These are phyloP conservation scores for Diadromus collaris DNA, from an alignment of 2,888 invertebrate genomes.

Conservation along the genomic window DNA sequence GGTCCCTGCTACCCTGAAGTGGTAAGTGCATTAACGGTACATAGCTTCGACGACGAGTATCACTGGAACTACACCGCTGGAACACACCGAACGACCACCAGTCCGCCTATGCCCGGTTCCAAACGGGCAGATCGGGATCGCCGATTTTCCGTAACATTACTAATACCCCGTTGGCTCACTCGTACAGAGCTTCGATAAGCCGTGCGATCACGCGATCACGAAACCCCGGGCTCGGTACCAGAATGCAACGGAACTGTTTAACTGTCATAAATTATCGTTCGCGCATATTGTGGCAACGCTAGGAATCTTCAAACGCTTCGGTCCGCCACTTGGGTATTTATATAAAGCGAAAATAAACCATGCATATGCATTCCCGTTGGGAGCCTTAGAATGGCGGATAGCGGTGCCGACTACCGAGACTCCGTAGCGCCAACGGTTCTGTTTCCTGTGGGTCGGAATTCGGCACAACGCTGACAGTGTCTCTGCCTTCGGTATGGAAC, in stretches of 20 bases:
- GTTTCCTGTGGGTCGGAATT: not conserved
- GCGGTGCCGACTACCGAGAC: not conserved
- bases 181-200: slow-evolving; percentile 2
- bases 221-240: slow-evolving; percentile 30
- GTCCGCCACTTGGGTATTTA: not conserved
- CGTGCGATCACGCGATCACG: slow-evolving; percentile 16
- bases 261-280: slow-evolving; percentile 18
- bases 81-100: not conserved
- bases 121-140: not conserved
- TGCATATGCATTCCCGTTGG: slow-evolving; percentile 2
- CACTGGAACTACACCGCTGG: not conserved
- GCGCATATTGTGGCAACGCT: not conserved
- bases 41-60: not conserved
- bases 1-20: slow-evolving; percentile 6
- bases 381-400: not conserved
- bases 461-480: not conserved
- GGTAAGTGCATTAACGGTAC: not conserved
- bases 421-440: not conserved
- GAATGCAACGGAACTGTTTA: slow-evolving; percentile 20
- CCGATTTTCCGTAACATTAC: not conserved
- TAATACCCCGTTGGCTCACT: not conserved
- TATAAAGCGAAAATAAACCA: not conserved
- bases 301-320: slow-evolving; percentile 12
- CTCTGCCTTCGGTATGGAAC: no score
- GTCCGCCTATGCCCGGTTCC: not conserved